A percentile compares a stretch with the other conserved stretches of the same genome.
Evolutionary conservation across 2,797 vertebrate species (phyloP).

Genomic region (Limnodromus scolopaceus): DNA sequence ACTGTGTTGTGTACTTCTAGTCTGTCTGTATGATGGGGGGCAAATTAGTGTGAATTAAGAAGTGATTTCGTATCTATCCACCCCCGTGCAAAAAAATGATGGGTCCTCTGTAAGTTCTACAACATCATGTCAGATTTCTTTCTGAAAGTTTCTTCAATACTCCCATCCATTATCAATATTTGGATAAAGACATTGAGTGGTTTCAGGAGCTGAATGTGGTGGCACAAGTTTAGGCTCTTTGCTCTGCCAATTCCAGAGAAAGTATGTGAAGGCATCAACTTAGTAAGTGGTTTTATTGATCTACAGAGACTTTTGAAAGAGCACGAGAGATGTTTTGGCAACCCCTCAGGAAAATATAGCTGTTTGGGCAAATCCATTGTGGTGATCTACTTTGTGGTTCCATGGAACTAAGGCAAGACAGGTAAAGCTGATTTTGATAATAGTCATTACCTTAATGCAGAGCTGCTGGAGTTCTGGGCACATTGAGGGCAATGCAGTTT

Average conservation of each 20-base stretch:
- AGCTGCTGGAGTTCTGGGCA: not conserved
- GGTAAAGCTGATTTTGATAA: not conserved
- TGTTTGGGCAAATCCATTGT: not conserved
- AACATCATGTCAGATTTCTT: not conserved
- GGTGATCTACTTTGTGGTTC: not conserved
- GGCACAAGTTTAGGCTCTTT: not conserved
- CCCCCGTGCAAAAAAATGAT: not conserved
- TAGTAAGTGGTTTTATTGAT: slow-evolving; percentile 52
- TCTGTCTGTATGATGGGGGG: not conserved
- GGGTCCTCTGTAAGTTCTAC: not conserved
- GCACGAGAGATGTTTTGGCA: slow-evolving; percentile 17
- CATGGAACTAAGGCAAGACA: not conserved
- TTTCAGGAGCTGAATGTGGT: not conserved
- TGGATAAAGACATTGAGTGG: not conserved
- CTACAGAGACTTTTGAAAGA: slow-evolving; percentile 7
- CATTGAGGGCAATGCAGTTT: not conserved
- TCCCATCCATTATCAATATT: not conserved
- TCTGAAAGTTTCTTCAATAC: not conserved
- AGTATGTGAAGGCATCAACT: slow-evolving; percentile 2
- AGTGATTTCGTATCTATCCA: not conserved
- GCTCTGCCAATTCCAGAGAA: not conserved
- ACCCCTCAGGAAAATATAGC: not conserved
- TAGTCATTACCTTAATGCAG: not conserved
- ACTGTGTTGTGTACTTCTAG: not conserved
- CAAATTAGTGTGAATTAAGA: not conserved